These are phyloP conservation scores for human (Homo sapiens) DNA, from an alignment of 2,113 vertebrate species.

Conservation along the genomic window GRCh38 chr2:217754501-217755000, in stretches of 20 bases:
- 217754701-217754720: background rate
- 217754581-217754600: accelerated
- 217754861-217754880: background rate
- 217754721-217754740: background rate
- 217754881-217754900: background rate
- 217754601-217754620: background rate
- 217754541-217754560: accelerated
- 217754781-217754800: background rate
- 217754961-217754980: accelerated
- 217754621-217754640: accelerated
- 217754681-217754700: background rate
- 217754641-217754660: accelerated
- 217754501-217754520: background rate
- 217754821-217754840: background rate
- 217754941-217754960: background rate
- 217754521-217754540: background rate
- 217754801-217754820: background rate
- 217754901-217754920: background rate
- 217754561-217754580: accelerated
- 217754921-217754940: background rate
- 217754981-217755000: background rate
- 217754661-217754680: accelerated
- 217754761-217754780: background rate
- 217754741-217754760: accelerated
- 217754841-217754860: background rate